Evolutionary conservation across 2,888 invertebrate genomes (phyloP).

Genomic region (Rhorus exstirpatorius): DNA sequence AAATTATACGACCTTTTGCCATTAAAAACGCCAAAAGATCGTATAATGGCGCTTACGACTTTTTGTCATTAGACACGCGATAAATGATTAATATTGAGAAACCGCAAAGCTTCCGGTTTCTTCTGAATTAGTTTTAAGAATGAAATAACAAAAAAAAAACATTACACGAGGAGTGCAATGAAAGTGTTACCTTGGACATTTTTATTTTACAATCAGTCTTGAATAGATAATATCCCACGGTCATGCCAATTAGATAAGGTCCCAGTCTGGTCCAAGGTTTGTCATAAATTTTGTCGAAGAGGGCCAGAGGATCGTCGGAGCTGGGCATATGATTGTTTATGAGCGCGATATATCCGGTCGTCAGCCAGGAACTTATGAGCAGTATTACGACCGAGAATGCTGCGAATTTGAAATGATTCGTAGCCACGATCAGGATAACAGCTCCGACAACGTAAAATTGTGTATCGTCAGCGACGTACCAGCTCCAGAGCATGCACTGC

Average conservation of each 20-base stretch:
- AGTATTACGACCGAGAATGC: conserved; percentile 89
- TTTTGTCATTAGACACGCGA: too few relatives aligned
- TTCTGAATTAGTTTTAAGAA: too few relatives aligned
- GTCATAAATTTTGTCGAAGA: conserved; percentile 96
- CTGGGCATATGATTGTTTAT: conserved; percentile 92
- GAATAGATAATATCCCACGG: conserved; percentile 93
- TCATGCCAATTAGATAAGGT: conserved; percentile 94
- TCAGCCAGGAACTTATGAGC: conserved; percentile 92
- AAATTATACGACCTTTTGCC: too few relatives aligned
- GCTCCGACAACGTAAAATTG: conserved; percentile 95
- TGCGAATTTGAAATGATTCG: conserved; percentile 93
- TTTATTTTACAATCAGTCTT: conserved; percentile 93
- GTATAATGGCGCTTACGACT: too few relatives aligned
- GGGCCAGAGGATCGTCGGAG: conserved; percentile 93
- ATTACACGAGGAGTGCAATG: too few relatives aligned
- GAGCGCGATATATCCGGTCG: conserved; percentile 93
- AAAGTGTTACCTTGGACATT: conserved; percentile 91
- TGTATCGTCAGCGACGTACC: conserved; percentile 95
- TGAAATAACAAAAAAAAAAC: conserved; percentile 23
- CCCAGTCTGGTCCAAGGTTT: conserved; percentile 96
- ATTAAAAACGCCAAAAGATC: too few relatives aligned
- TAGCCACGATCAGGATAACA: conserved; percentile 92
- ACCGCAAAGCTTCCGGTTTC: too few relatives aligned
- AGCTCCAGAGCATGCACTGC: conserved; percentile 96
- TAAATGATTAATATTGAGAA: too few relatives aligned